Evolutionary conservation across 2,888 invertebrate species (phyloP), one percentile per base, ranked within the genome.

Genomic region (Notodonta dromedarius): DNA sequence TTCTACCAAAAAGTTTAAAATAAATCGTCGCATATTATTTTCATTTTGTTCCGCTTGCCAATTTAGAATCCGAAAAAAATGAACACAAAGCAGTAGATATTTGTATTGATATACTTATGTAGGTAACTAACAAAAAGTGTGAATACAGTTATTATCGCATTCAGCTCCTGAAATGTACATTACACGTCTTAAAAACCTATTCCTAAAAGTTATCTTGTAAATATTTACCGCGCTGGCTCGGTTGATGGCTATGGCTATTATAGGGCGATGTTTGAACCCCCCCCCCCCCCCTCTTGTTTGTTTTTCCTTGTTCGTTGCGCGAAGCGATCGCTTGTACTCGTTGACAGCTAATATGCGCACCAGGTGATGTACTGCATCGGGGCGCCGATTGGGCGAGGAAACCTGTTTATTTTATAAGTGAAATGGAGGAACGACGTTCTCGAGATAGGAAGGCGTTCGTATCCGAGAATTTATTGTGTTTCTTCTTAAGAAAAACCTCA

Each of bases 301-400:
- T 85, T 85, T 86, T 83, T 77, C 76, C 78, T 72, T 77, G 77
- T 78, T 74, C 76, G 76, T 70, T 67, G 71, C 61, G 78, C 71
- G 69, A 71, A 76, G 77, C 80, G 79, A 87, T 86, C 82, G 85
- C 72, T 79, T 79, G 77, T 74, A 77, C 77, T 70, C 73, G 86
- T 78, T 86, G 88, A 88, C 87, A 87, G 86, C 83, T 84, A 85
- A 86, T 87, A 87, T 86, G 86, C 80, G 82, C 79, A 73, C 79
- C 76, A 79, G 72, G 83, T 85, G 85, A 86, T 83, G 79, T 84
- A 83, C 80, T 78, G 77, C 78, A 70, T 59, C 62, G 67, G 69
- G 62, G 65, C 74, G 65, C 70, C 70, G 76, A 77, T 76, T 73
- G 69, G 73, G 64, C 66, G 69, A 70, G 66, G 71, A 65, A 59